A percentile compares a stretch with the other conserved stretches of the same genome.
phyloP scores from a whole-genome alignment of 2,113 vertebrate genomes.

The Istiophorus platypterus region DNA sequence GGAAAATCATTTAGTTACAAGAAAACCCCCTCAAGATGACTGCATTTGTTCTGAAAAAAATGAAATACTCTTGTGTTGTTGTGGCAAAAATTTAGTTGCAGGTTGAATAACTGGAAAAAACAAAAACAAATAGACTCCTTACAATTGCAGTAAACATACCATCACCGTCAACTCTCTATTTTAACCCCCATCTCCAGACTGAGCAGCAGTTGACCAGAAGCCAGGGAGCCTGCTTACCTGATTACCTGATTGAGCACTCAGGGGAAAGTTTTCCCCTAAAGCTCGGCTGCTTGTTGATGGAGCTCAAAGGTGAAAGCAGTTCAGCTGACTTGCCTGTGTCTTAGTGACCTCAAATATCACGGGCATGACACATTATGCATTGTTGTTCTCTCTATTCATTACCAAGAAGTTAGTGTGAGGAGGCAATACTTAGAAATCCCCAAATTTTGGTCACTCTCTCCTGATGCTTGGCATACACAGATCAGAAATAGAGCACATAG shows the following conservation, averaged over 20 bases:
- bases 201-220: conserved; percentile 9
- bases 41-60: not conserved
- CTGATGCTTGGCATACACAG: not conserved
- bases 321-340: conserved; percentile 39
- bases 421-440: not conserved
- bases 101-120: not conserved
- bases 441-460: not conserved
- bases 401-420: not conserved
- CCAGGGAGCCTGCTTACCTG: conserved; percentile 12
- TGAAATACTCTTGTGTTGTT: not conserved
- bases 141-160: not conserved
- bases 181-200: conserved; percentile 9
- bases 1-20: not conserved
- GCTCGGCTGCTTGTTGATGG: conserved; percentile 46
- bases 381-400: not conserved
- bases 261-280: conserved; percentile 59
- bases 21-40: not conserved
- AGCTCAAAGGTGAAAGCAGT: conserved; percentile 72
- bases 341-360: conserved; percentile 37
- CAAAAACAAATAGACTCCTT: not conserved
- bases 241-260: conserved; percentile 47
- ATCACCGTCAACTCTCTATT: not conserved
- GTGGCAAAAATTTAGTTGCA: not conserved
- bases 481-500: not conserved
- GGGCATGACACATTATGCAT: conserved; percentile 4